Conservation (phyloP, 1,140 invertebrate genomes). For the Bombus polaris region DNA sequence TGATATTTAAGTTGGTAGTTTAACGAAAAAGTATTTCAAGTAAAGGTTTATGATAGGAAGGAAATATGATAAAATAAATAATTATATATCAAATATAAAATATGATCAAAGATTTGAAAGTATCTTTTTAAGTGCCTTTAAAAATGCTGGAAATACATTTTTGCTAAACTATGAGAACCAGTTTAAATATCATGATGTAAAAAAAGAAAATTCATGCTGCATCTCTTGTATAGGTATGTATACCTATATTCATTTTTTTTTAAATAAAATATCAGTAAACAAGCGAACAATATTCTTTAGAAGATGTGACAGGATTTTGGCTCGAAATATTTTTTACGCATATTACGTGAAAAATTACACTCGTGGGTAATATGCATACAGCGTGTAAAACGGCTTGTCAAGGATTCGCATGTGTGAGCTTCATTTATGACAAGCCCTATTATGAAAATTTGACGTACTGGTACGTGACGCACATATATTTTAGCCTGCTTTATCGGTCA, state of each 20-base stretch:
- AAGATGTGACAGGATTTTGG: background rate
- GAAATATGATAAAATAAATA: background rate
- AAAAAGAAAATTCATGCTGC: background rate
- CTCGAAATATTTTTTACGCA: too few species aligned
- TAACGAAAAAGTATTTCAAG: background rate
- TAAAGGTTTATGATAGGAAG: background rate
- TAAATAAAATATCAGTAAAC: background rate
- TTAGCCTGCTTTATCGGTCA: slow-evolving; percentile 36
- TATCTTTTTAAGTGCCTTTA: background rate
- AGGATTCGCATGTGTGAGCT: background rate
- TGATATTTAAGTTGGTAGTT: background rate
- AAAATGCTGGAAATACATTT: background rate
- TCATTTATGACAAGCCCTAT: slow-evolving; percentile 36
- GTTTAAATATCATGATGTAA: background rate
- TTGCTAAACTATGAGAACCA: background rate
- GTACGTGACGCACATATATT: slow-evolving; percentile 36
- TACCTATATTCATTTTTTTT: background rate
- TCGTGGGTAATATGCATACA: background rate
- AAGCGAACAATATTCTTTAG: background rate
- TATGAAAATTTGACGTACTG: slow-evolving; percentile 47
- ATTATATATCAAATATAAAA: background rate
- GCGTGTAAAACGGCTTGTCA: background rate
- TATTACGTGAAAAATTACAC: slow-evolving; percentile 6
- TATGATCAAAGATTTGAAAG: background rate
- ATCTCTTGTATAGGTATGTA: background rate